These are phyloP conservation scores for Gryon sp. DNA, from an alignment of 1,140 invertebrate genomes.

Conservation along the genomic window DNA sequence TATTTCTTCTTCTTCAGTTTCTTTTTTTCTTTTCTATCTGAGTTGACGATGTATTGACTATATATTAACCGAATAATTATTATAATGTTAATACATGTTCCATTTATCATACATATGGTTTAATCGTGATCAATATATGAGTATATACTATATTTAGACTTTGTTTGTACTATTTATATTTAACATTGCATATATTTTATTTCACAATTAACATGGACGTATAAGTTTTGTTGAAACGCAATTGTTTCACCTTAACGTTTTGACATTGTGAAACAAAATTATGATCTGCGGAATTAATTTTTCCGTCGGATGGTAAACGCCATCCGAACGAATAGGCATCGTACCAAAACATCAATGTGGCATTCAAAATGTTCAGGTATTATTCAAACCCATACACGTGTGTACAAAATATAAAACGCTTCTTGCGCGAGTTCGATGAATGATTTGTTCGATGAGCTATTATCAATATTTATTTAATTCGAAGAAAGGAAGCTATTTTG, in stretches of 20 bases:
- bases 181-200: conserved; percentile 21
- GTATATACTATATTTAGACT: conserved; percentile 38
- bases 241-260: conserved; percentile 1
- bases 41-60: conserved; percentile 36
- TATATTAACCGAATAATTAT: conserved; percentile 45
- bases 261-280: conserved; percentile 8
- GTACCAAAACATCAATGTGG: too few species aligned
- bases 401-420: conserved; percentile 49
- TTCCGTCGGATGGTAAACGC: too few species aligned
- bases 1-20: too few species aligned
- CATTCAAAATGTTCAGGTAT: neutral
- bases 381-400: conserved; percentile 12
- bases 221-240: neutral
- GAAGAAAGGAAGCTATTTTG: conserved; percentile 31
- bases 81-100: conserved; percentile 45
- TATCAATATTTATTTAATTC: neutral
- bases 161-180: conserved; percentile 56
- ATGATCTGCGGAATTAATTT: too few species aligned
- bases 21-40: conserved; percentile 52
- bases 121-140: conserved; percentile 45
- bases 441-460: conserved; percentile 20
- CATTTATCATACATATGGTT: conserved; percentile 50
- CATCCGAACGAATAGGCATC: too few species aligned
- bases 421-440: conserved; percentile 36
- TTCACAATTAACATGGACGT: conserved; percentile 3